Base-by-base conservation (phyloP, 2,888 invertebrate species). In the Ectemnius lituratus region DNA sequence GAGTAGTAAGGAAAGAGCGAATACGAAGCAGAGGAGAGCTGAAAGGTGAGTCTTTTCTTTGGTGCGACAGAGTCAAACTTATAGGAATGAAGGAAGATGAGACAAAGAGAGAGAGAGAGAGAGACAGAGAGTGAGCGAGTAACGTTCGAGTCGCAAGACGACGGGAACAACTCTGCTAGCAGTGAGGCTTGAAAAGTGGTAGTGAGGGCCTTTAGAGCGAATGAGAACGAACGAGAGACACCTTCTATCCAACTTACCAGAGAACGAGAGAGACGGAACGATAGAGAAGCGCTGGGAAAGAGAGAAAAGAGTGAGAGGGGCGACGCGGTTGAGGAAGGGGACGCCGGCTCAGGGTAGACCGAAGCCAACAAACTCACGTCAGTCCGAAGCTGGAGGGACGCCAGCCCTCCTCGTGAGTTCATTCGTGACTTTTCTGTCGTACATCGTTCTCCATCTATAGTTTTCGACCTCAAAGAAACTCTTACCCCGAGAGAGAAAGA, bases 301-400 rank as follows among this genome's bases (percentile, higher is more conserved):
- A 23, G 58, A 59, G 20, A 4, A 4, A 47, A 20, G 58, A 27
- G 16, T 18, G 45, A 64, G 20, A n/a, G 37, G 18, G 18, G n/a
- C n/a, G 69, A 64, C 73, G 70, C 65, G 71, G 66, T 70, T 73
- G 60, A 18, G 57, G 80, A 81, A 76, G 79, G 76, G 79, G 76
- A 75, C 76, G 82, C 84, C 85, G 86, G 82, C 79, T 76, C 84
- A 82, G 84, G 85, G 85, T 83, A 84, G 84, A 85, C 84, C 87
- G 88, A 90, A 90, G 90, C 90, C 90, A 90, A 89, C 90, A 89
- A 90, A 90, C 90, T 88, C 89, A 81, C 87, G 82, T 83, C 82
- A 90, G 89, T 90, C 78, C 81, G 84, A 83, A 86, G 85, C 83
- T 79, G 86, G 87, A 88, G 80, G 84, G 86, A 86, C 87, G 86